Percentiles rank a stretch among this genome's conserved stretches.
Evolutionary conservation across 2,797 vertebrate species (phyloP).

Genomic region (Pseudochromis fuscus): DNA sequence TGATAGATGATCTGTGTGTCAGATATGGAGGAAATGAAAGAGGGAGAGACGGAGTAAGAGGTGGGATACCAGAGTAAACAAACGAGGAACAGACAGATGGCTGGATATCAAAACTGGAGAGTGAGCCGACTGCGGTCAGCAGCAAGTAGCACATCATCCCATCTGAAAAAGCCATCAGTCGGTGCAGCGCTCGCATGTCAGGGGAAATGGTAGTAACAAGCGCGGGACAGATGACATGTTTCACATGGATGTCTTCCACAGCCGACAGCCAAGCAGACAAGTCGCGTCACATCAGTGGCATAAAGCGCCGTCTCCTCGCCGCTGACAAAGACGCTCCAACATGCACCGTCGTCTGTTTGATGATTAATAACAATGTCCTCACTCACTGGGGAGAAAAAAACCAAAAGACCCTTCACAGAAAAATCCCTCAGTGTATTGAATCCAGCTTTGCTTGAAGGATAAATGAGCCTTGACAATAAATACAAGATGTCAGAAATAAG

Average conservation of each 20-base stretch:
- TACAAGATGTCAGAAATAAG: not conserved
- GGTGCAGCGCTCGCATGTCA: conserved; percentile 46
- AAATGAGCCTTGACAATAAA: not conserved
- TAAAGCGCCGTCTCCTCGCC: conserved; percentile 18
- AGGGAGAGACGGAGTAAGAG: conserved; percentile 1
- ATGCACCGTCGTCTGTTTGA: conserved; percentile 14
- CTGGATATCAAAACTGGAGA: conserved; percentile 39
- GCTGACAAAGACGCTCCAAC: not conserved
- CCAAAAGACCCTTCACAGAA: conserved; percentile 6
- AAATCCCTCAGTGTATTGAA: not conserved
- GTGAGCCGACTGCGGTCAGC: conserved; percentile 42
- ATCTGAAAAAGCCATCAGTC: conserved; percentile 80
- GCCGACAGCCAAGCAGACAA: conserved; percentile 51
- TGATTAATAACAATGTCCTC: conserved; percentile 17
- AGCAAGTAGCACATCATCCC: conserved; percentile 52
- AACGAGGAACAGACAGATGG: conserved; percentile 46
- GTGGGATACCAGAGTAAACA: conserved; percentile 42
- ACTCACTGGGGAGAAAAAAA: conserved; percentile 14
- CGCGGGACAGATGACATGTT: conserved; percentile 71
- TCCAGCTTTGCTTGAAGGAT: conserved; percentile 6
- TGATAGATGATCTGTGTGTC: not conserved
- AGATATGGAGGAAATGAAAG: conserved; percentile 24
- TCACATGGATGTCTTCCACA: conserved; percentile 67
- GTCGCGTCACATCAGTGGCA: conserved; percentile 59
- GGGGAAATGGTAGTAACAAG: conserved; percentile 62